phyloP scores from a whole-genome alignment of 2,888 invertebrate genomes.

The Nudaria mundana region DNA sequence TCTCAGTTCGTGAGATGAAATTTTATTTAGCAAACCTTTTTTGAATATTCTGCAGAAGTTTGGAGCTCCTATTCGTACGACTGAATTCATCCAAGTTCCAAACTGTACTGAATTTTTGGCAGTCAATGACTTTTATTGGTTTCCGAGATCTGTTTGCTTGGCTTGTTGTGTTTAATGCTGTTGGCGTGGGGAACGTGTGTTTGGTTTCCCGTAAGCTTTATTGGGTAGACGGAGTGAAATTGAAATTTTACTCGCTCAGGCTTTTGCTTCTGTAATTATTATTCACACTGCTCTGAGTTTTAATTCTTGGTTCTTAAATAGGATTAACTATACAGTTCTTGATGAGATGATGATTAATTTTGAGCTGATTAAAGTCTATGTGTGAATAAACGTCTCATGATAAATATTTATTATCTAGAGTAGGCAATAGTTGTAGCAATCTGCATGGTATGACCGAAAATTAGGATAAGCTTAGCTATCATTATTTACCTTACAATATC shows the following conservation, averaged over 20 bases:
- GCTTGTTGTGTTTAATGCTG: conserved; percentile 22
- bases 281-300: neutral
- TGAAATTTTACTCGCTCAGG: conserved; percentile 5
- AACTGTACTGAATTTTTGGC: conserved; percentile 34
- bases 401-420: too few relatives aligned
- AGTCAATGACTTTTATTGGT: conserved; percentile 38
- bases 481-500: too few relatives aligned
- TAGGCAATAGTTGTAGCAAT: too few relatives aligned
- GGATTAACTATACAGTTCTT: too few relatives aligned
- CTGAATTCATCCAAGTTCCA: conserved; percentile 24
- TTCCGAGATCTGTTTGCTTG: conserved; percentile 24
- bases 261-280: neutral
- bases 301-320: neutral
- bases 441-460: too few relatives aligned
- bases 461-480: too few relatives aligned
- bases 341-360: too few relatives aligned
- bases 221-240: conserved; percentile 7
- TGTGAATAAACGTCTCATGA: too few relatives aligned
- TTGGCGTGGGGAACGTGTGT: conserved; percentile 5
- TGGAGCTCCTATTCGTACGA: conserved; percentile 25
- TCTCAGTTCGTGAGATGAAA: conserved; percentile 67
- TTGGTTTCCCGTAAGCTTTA: conserved; percentile 11
- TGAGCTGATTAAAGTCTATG: too few relatives aligned
- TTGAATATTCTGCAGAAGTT: conserved; percentile 59
- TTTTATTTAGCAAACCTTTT: conserved; percentile 67